phyloP scores from a whole-genome alignment of 2,797 vertebrate genomes.

The Tauraco hartlaubi region DNA sequence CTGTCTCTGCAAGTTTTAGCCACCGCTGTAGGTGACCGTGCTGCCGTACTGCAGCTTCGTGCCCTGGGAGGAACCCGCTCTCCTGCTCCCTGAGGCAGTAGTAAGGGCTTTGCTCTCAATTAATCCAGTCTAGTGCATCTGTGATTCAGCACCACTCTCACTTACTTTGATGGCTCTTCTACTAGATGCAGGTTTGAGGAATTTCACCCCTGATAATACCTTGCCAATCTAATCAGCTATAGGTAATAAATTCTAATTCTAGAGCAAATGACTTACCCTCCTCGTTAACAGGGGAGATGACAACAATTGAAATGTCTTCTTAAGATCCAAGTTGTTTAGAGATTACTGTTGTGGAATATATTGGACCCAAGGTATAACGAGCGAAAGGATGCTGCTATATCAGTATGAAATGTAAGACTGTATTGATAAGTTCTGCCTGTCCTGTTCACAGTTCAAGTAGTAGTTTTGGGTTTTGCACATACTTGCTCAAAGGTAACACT shows the following conservation, averaged over 20 bases:
- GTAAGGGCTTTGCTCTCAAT: neutral
- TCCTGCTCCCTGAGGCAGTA: neutral
- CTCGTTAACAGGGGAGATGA: neutral
- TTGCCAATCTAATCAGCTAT: neutral
- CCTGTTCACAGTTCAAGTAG: no score
- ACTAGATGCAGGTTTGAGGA: neutral
- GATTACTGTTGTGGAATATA: neutral
- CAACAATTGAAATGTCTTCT: neutral
- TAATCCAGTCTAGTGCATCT: neutral
- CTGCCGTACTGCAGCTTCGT: neutral
- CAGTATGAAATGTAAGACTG: neutral
- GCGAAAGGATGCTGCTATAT: neutral
- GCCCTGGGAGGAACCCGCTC: fast-evolving
- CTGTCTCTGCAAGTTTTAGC: neutral
- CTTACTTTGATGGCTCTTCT: neutral
- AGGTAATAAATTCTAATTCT: neutral
- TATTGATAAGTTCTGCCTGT: neutral
- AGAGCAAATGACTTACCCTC: neutral
- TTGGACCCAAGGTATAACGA: neutral
- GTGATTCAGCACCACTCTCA: fast-evolving
- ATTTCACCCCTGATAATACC: neutral
- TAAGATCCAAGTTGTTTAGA: neutral
- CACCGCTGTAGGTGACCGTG: no score
- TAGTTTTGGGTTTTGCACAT: no score
- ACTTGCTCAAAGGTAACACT: no score